Percentiles rank a stretch among this genome's conserved stretches.
Conservation (phyloP, 92 coral and sea anemone genomes). For the Phenganax subtilis region DNA sequence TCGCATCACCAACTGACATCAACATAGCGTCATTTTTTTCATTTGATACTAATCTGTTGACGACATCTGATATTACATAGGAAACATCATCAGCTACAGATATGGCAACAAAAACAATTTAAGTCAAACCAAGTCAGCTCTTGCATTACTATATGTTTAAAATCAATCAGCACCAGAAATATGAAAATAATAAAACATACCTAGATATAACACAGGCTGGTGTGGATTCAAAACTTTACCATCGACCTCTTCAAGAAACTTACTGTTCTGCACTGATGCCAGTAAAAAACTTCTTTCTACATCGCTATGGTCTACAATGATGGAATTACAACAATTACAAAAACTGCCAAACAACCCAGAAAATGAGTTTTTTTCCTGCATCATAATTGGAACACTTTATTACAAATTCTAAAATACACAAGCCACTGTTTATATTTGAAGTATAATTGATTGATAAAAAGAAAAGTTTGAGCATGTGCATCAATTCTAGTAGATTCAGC, state of each 20-base stretch:
- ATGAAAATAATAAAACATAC: background rate
- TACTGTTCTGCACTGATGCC: background rate
- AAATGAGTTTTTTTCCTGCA: background rate
- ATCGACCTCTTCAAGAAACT: slow-evolving; percentile 7
- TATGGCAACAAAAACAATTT: background rate
- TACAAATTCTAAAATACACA: background rate
- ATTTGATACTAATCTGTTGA: slow-evolving; percentile 51
- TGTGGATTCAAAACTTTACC: background rate
- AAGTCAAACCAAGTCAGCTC: background rate
- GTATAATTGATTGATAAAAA: no score
- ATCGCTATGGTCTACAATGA: slow-evolving; percentile 2
- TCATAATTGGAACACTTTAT: background rate
- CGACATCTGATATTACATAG: slow-evolving; percentile 35
- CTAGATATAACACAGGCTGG: slow-evolving; percentile 8
- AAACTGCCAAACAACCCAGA: background rate
- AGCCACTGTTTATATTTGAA: no score
- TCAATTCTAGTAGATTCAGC: no score
- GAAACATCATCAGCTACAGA: slow-evolving; percentile 39
- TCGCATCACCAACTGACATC: slow-evolving; percentile 48
- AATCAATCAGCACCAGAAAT: no score
- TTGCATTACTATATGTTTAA: background rate
- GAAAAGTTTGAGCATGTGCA: no score
- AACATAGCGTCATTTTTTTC: slow-evolving; percentile 30
- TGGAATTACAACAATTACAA: slow-evolving; percentile 18
- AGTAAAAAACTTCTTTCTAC: slow-evolving; percentile 23